These are phyloP conservation scores for Phalacrocorax brasilianus DNA, from an alignment of 2,113 vertebrate species.

Conservation along the genomic window DNA sequence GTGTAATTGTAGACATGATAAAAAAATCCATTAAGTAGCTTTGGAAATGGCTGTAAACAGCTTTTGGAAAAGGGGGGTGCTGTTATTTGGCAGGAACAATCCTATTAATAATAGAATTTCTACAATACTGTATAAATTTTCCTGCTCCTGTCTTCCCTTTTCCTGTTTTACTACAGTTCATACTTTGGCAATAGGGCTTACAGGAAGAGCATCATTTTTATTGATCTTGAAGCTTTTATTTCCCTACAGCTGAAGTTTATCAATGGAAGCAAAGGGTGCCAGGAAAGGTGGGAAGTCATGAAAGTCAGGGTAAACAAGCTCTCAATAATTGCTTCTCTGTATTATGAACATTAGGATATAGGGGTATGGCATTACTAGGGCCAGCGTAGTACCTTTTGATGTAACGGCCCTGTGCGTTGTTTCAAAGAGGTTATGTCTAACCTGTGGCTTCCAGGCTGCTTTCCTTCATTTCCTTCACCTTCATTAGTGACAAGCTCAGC, in stretches of 20 bases:
- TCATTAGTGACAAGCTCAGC: background rate
- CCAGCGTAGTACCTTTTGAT: background rate
- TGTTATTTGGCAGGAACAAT: background rate
- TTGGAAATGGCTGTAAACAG: constrained; percentile 39
- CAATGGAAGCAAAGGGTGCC: background rate
- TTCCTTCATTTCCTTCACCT: background rate
- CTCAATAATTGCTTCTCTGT: background rate
- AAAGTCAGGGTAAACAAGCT: background rate
- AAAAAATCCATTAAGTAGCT: constrained; percentile 40
- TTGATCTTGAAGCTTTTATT: background rate
- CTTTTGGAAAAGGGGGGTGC: background rate
- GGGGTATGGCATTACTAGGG: background rate
- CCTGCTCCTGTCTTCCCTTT: background rate
- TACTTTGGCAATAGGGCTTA: background rate
- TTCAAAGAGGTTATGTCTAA: background rate
- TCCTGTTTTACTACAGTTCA: background rate
- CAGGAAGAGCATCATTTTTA: background rate
- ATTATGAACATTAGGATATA: background rate
- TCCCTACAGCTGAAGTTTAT: background rate
- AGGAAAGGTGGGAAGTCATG: background rate
- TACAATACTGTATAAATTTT: background rate
- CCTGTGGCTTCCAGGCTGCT: background rate
- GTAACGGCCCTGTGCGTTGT: background rate
- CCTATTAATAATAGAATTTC: constrained; percentile 22
- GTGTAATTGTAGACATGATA: constrained; percentile 42